Percentiles rank a stretch among this genome's conserved stretches.
Evolutionary conservation across 2,797 vertebrate species (phyloP).

Genomic region (Megaceryle alcyon): DNA sequence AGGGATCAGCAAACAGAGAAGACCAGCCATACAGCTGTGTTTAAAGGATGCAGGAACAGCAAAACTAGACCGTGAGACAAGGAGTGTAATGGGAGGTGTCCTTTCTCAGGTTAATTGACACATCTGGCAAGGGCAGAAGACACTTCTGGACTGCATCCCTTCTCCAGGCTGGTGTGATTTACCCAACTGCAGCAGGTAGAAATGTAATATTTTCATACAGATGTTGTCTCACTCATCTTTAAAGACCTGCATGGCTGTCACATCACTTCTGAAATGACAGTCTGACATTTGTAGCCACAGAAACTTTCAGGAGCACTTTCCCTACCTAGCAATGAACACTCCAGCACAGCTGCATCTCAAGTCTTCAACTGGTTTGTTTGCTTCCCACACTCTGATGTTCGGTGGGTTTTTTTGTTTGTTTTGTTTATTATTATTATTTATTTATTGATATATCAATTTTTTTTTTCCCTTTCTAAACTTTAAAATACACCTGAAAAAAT

Average conservation of each 20-base stretch:
- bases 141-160: neutral
- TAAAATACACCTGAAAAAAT: neutral
- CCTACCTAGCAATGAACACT: neutral
- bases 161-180: neutral
- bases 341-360: fast-evolving
- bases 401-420: neutral
- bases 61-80: neutral
- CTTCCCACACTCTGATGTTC: neutral
- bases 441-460: neutral
- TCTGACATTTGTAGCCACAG: neutral
- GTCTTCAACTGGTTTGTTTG: neutral
- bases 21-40: neutral
- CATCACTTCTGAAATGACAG: neutral
- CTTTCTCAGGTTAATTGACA: neutral
- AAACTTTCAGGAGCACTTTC: neutral
- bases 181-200: neutral
- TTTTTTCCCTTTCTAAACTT: neutral
- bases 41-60: neutral
- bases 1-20: neutral
- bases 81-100: neutral
- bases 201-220: neutral
- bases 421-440: neutral
- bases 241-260: neutral
- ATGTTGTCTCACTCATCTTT: neutral
- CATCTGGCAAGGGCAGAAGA: neutral